Evolutionary conservation across 2,888 invertebrate genomes (phyloP).

Genomic region (Agrochola lota): DNA sequence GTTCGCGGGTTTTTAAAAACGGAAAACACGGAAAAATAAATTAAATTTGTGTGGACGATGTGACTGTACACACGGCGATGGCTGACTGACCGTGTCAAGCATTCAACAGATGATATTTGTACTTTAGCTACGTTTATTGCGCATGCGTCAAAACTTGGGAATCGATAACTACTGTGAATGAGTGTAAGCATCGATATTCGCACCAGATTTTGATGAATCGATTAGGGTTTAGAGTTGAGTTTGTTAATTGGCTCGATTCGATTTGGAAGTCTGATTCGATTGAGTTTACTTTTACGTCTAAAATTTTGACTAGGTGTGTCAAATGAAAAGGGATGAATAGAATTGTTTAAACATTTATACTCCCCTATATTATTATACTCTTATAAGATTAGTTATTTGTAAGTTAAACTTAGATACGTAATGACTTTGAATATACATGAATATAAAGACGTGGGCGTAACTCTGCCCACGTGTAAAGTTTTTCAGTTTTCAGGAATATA

Average conservation of each 20-base stretch:
- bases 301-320: not conserved
- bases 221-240: constrained; percentile 27
- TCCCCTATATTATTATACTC: not conserved
- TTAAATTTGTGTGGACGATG: constrained; percentile 75
- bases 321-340: not conserved
- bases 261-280: constrained; percentile 7
- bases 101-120: constrained; percentile 88
- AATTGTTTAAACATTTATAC: not conserved
- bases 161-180: constrained; percentile 78
- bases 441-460: not conserved
- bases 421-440: not conserved
- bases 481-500: not conserved
- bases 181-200: constrained; percentile 53
- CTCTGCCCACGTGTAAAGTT: not conserved
- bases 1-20: constrained; percentile 69
- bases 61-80: constrained; percentile 75
- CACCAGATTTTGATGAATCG: constrained; percentile 51
- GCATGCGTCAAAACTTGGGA: constrained; percentile 82
- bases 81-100: constrained; percentile 82
- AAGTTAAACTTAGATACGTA: not conserved
- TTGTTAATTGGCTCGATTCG: constrained; percentile 4
- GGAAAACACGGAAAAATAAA: constrained; percentile 78
- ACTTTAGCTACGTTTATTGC: constrained; percentile 72
- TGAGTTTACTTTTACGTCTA: not conserved
- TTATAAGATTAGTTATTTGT: not conserved